Conservation (phyloP, 2,113 vertebrate species). For the Anas platyrhynchos region DNA sequence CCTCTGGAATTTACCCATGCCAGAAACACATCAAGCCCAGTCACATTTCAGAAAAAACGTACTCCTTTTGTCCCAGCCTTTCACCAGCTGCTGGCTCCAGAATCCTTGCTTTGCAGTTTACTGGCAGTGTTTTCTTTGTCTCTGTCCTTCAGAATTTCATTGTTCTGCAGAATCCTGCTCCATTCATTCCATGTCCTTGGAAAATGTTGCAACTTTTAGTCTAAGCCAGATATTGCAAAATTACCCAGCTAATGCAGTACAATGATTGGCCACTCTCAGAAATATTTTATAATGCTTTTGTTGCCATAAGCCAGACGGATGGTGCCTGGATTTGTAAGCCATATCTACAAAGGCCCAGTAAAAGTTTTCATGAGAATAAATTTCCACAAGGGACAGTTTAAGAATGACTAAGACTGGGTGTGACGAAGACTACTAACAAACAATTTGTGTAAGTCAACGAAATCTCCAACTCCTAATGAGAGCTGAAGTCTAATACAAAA, state of each 20-base stretch:
- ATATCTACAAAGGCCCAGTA: neutral
- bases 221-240: neutral
- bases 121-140: neutral
- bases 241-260: neutral
- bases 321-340: neutral
- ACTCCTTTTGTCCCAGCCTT: neutral
- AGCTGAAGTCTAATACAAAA: neutral
- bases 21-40: neutral
- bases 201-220: neutral
- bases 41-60: neutral
- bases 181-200: neutral
- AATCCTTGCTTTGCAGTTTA: neutral
- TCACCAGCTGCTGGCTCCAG: neutral
- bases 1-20: neutral
- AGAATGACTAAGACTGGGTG: neutral
- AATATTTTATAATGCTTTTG: neutral
- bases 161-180: neutral
- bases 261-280: neutral
- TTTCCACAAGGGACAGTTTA: neutral
- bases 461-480: accelerated
- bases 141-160: neutral
- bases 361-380: neutral
- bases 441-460: neutral
- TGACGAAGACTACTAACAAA: neutral
- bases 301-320: accelerated